Percentiles rank a stretch among this genome's conserved stretches.
These are phyloP conservation scores for Plebejus melissa DNA, from an alignment of 2,888 invertebrate genomes.

Conservation along the genomic window DNA sequence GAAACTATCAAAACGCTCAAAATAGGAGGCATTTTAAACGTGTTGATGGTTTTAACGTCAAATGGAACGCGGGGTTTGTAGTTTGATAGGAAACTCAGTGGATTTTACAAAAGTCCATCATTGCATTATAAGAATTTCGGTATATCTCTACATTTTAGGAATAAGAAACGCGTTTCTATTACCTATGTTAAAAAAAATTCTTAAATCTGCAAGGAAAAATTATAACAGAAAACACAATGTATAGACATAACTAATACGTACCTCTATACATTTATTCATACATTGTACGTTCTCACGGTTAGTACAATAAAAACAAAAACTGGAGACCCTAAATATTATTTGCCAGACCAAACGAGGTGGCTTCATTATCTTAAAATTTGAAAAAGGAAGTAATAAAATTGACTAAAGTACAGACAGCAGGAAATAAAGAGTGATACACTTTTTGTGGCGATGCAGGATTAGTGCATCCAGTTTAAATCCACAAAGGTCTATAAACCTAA, in stretches of 20 bases:
- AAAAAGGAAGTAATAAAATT: constrained; percentile 14
- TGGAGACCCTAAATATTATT: background rate
- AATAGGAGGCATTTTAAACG: too few species aligned
- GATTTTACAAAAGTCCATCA: background rate
- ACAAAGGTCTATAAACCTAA: background rate
- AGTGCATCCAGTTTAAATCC: background rate
- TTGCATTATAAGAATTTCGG: too few species aligned
- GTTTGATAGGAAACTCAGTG: background rate
- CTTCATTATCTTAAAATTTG: constrained; percentile 18
- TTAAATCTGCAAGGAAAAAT: too few species aligned
- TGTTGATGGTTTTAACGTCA: too few species aligned
- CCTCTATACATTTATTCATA: background rate
- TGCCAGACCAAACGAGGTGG: background rate
- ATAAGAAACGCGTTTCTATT: too few species aligned
- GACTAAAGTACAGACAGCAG: constrained; percentile 11
- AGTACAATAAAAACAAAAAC: background rate
- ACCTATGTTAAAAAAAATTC: too few species aligned
- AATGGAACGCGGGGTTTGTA: background rate
- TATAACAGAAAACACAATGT: background rate
- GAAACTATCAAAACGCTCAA: too few species aligned
- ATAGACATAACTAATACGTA: background rate
- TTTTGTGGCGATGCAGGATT: background rate
- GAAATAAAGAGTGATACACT: constrained; percentile 28
- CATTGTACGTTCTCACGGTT: background rate
- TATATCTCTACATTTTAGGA: too few species aligned